Base-by-base conservation (phyloP, 1,140 invertebrate genomes). In the Bilobella aurantiaca region DNA sequence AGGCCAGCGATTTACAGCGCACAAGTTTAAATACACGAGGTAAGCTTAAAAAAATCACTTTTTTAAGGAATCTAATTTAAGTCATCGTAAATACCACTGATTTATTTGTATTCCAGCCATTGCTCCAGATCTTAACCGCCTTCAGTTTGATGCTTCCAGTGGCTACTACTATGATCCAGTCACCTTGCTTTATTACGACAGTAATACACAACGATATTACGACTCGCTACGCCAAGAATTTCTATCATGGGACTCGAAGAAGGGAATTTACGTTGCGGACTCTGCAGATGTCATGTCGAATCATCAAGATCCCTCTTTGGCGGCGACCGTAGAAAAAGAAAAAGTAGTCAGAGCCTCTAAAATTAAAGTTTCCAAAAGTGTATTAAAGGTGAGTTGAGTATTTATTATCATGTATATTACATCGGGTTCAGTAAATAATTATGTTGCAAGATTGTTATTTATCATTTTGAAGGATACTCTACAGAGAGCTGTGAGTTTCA, bases 141-240 rank as follows among this genome's bases (percentile, higher is more conserved):
- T 96, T 76, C 87, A 93, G 73, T 97, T 93, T 77, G 96, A 99
- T 78, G 91, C 93, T 76, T 85, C 86, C 0, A 96, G 93, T 18
- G 94, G 95, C 0, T 99, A 96, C 76, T 98, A 98, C 75, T 98
- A 96, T 77, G 96, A 99, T 79, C 84, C 91, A 0, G 80, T 82
- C 1, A 98, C 94, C 14, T 89, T 89, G 2, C 82, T 98, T 2
- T 98, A 98, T 77, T 99, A 97, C 75, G 94, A 98, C 81, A 85
- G 93, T 0, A 93, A 86, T 74, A 92, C 93, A 8, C 91, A 93
- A 77, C 96, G 95, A 76, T 93, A 91, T 76, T 93, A 89, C 76
- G 98, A 98, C 78, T 86, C 88, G 70, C 84, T 89, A 69, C 90
- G 87, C 1, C 87, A 87, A 69, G 87, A 93, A 75, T 99, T 95